Evolutionary conservation across 2,113 vertebrate species (phyloP).

Genomic region (Acanthisitta chloris): DNA sequence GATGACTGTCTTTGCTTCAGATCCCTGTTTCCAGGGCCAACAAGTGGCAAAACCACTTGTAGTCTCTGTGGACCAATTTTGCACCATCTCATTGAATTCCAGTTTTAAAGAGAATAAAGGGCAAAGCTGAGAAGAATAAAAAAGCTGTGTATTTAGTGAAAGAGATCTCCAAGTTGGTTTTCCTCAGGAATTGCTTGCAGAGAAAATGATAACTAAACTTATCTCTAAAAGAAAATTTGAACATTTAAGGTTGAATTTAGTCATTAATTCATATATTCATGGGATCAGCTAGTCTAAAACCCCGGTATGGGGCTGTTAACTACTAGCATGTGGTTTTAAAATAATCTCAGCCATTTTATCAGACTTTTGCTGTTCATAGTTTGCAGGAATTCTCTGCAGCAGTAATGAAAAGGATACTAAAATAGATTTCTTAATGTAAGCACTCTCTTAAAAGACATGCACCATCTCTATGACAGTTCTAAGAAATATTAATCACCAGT

Average conservation of each 20-base stretch:
- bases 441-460: not conserved
- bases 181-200: not conserved
- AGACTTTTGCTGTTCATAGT: not conserved
- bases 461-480: not conserved
- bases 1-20: not conserved
- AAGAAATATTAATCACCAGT: not conserved
- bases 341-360: not conserved
- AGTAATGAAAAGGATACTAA: not conserved
- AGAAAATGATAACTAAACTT: not conserved
- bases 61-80: not conserved
- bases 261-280: not conserved
- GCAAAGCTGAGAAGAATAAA: not conserved
- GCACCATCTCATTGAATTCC: not conserved
- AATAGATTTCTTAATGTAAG: conserved; percentile 3
- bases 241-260: not conserved
- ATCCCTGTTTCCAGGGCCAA: not conserved
- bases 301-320: not conserved
- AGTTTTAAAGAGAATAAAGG: not conserved
- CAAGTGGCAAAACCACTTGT: not conserved
- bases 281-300: not conserved
- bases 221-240: not conserved
- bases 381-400: not conserved
- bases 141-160: not conserved
- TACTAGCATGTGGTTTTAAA: not conserved
- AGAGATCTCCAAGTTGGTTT: not conserved